Evolutionary conservation across 2,888 invertebrate species (phyloP).

Genomic region (Nemotelus nigrinus): DNA sequence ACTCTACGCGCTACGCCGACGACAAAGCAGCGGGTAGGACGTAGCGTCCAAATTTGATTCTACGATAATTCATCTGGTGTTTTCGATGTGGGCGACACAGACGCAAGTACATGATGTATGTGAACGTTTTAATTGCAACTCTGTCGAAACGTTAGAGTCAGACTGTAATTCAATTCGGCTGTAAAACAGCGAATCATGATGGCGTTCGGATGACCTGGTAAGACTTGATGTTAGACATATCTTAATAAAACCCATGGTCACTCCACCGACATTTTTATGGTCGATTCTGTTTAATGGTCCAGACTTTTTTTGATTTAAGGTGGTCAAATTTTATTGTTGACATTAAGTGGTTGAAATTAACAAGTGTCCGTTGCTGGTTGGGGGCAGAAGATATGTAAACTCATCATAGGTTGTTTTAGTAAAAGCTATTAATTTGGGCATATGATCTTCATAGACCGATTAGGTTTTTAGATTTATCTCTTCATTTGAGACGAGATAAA

Average conservation of each 20-base stretch:
- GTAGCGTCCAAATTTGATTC: neutral
- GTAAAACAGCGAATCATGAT: constrained; percentile 9
- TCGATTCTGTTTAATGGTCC: constrained; percentile 7
- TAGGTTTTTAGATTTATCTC: no score
- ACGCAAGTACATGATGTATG: neutral
- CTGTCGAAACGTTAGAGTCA: neutral
- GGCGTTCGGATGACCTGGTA: constrained; percentile 5
- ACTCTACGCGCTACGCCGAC: neutral
- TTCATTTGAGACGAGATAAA: no score
- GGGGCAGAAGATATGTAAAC: neutral
- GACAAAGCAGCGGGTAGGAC: neutral
- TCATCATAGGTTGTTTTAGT: no score
- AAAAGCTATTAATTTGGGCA: no score
- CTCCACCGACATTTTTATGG: constrained; percentile 24
- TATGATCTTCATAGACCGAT: no score
- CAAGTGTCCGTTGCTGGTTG: neutral
- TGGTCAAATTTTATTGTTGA: constrained; percentile 1
- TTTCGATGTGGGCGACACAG: constrained; percentile 12
- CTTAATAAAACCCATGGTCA: neutral
- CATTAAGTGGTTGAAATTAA: neutral
- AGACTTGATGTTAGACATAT: constrained; percentile 6
- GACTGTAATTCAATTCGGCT: constrained; percentile 13
- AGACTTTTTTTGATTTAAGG: constrained; percentile 25
- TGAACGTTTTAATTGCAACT: constrained; percentile 11
- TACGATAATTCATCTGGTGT: neutral